Evolutionary conservation across 2,113 vertebrate species (phyloP), one percentile per base, ranked within the genome.

Genomic region (Upupa epops): DNA sequence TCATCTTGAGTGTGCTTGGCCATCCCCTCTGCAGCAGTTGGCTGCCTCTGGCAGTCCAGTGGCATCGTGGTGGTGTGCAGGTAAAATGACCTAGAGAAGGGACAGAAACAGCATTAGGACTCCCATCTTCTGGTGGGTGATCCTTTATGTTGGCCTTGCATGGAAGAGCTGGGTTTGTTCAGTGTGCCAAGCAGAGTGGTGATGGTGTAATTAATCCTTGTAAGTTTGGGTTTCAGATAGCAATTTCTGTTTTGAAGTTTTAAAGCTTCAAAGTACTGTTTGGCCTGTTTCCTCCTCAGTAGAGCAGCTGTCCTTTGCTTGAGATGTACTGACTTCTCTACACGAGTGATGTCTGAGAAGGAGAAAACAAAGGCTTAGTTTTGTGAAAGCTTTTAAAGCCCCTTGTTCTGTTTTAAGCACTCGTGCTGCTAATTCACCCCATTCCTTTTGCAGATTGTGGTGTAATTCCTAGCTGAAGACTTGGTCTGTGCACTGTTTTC

Each of bases 11-110:
- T 21, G 2, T 16, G 10, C 45, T 2, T 18, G 37, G 8, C 22
- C 15, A 1, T 4, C 9, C 12, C 2, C 18, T 0, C 1, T n/a
- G 7, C 1, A 11, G 34, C 1, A 1, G 3, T 22, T 6, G 31
- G 49, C 36, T 88, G n/a, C 90, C 55, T 69, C 59, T 18, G 54
- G 51, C 37, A 80, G 63, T 21, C 5, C 2, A 52, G 15, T 13
- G 29, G 45, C 8, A 8, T 25, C 46, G 18, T 63, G 26, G 2
- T 11, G 32, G 24, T 29, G 11, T 59, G 13, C 42, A 6, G 69
- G 63, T 22, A 28, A 42, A n/a, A 1, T 7, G 15, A 11, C 52
- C 8, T 26, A 58, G 59, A 26, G 18, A 15, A 63, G 36, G 13
- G 64, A 40, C 17, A 55, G 20, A 8, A 54, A 8, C 49, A 32